Base-by-base conservation (phyloP, 2,113 vertebrate genomes). In the Psophia crepitans region DNA sequence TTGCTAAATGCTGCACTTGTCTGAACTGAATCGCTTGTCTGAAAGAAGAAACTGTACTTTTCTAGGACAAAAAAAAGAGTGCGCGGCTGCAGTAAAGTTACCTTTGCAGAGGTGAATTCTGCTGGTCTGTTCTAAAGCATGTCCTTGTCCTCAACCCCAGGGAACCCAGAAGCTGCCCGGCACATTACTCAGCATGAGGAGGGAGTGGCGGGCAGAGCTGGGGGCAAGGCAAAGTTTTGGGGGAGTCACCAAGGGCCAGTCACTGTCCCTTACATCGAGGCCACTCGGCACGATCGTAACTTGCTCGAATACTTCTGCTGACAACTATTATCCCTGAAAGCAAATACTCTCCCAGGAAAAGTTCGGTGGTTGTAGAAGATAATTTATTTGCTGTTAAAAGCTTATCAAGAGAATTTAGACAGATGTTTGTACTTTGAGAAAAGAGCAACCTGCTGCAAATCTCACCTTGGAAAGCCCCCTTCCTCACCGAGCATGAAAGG, bases 281-380 rank as follows among this genome's bases (percentile, higher is more conserved):
- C 21, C 13, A 33, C 16, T 30, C 7, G 1, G 14, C 6, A 2
- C 0, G 0, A 37, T 12, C 3, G 2, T 27, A 90, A 74, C 61
- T 81, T 5, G 0, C 35, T 28, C 56, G 32, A 66, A 37, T 32
- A 46, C 16, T 54, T 39, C 21, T 37, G 24, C 74, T 60, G 46
- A 60, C 30, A 65, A 18, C n/a, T 51, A 3, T 24, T 56, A n/a
- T 6, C 21, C 65, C 66, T 49, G 70, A 76, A 70, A 93, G 43
- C 35, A 94, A 93, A 64, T 14, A 19, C 24, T 27, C n/a, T 48
- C 16, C 41, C 0, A 0, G 58, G 30, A 94, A 73, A 58, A 68
- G 24, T 53, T 24, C 13, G 6, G 51, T 51, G 68, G 57, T 4
- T 78, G 70, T 48, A 84, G 33, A 46, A 6, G 8, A 28, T 28